Percentiles rank a stretch among this genome's conserved stretches.
These are phyloP conservation scores for Pomatostomus ruficeps DNA, from an alignment of 2,113 vertebrate species.

Conservation along the genomic window DNA sequence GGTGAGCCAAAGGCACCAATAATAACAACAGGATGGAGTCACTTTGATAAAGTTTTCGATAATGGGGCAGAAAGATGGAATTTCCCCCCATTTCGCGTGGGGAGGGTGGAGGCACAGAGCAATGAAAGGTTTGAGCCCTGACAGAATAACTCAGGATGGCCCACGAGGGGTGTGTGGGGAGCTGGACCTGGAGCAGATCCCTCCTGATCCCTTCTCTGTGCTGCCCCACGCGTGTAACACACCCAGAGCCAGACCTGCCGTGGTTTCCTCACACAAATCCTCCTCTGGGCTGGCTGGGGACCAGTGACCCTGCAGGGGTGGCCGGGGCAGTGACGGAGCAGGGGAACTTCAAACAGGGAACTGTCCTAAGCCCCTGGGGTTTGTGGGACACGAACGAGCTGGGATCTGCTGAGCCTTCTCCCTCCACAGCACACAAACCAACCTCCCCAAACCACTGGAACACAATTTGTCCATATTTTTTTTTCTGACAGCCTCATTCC, in stretches of 20 bases:
- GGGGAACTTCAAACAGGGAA: too few species aligned
- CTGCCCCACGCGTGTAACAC: background rate
- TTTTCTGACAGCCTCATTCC: fast-evolving
- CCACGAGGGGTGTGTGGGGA: background rate
- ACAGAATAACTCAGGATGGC: background rate
- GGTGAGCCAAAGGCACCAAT: background rate
- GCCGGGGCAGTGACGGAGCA: background rate
- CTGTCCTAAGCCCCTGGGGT: too few species aligned
- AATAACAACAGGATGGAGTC: background rate
- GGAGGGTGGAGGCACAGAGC: background rate
- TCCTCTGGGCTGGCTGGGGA: background rate
- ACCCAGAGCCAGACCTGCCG: background rate
- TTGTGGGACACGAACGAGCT: fast-evolving
- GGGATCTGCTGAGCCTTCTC: background rate
- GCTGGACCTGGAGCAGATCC: background rate
- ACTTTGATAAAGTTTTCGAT: background rate
- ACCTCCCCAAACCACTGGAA: background rate
- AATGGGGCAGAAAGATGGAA: background rate
- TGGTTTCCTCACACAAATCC: background rate
- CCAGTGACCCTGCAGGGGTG: background rate
- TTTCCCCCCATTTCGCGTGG: background rate
- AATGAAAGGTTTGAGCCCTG: background rate
- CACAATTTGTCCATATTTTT: background rate
- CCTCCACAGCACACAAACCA: background rate
- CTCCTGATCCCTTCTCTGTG: background rate